phyloP scores from a whole-genome alignment of 2,888 invertebrate genomes.

The Epistrophella euchroma region DNA sequence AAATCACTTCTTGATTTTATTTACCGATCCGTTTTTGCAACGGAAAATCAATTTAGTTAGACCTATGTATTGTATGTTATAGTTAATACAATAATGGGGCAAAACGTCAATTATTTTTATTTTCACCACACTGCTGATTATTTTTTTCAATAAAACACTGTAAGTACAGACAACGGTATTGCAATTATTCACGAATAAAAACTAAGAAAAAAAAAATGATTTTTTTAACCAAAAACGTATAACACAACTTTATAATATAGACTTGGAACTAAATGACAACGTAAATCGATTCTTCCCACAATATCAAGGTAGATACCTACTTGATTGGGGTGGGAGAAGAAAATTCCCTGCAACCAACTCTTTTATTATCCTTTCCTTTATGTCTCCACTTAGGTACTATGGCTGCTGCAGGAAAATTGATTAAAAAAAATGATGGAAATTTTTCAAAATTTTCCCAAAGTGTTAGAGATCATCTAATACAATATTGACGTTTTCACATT shows the following conservation, averaged over 20 bases:
- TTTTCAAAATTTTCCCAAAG: conserved; percentile 39
- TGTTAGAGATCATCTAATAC: conserved; percentile 4
- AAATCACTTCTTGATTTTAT: conserved; percentile 6
- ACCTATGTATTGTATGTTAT: conserved; percentile 5
- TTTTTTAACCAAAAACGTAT: not conserved
- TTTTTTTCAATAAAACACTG: not conserved
- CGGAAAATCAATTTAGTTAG: conserved; percentile 68
- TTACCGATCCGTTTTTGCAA: conserved; percentile 41
- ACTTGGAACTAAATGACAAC: conserved; percentile 18
- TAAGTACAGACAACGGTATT: conserved; percentile 37
- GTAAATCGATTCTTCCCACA: conserved; percentile 64
- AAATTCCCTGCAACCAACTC: conserved; percentile 38
- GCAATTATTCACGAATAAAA: conserved; percentile 44
- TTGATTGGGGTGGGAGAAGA: conserved; percentile 42
- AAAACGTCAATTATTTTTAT: conserved; percentile 36
- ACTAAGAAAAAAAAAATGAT: conserved; percentile 9
- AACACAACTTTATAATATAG: conserved; percentile 40
- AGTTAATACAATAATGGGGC: conserved; percentile 38
- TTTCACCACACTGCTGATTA: conserved; percentile 20
- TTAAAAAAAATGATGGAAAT: conserved; percentile 43
- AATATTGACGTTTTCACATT: conserved; percentile 47
- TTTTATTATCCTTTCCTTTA: conserved; percentile 56
- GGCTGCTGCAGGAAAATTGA: conserved; percentile 21
- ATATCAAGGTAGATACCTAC: conserved; percentile 62
- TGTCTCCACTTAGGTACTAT: conserved; percentile 21